Evolutionary conservation across 2,888 invertebrate species (phyloP), one percentile per base, ranked within the genome.

Genomic region (Malthinus flaveolus): DNA sequence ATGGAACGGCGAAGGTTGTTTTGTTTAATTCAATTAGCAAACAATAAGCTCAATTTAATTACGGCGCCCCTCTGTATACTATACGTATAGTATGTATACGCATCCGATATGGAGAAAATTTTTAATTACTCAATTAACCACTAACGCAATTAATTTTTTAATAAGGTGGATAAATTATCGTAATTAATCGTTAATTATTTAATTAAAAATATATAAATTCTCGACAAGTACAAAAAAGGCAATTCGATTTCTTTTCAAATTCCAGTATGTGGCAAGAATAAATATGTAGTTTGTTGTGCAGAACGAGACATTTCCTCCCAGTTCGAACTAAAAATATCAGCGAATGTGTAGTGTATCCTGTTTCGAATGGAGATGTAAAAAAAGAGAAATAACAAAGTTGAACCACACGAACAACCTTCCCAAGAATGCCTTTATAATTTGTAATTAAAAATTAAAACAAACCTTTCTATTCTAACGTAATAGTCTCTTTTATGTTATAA

Each of bases 361-460:
- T 52, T 42, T 33, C 31, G 39, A 49, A 32, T 49, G 37, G 39
- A 15, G 39, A 42, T 42, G 39, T 15, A 42, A 23, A 42, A 42
- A 35, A 35, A 36, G 49, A 49, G 31, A 36, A 37, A 49, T 49
- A 56, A 35, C 47, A 61, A 58, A 53, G 15, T 15, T n/a, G 13
- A 50, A 49, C 15, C 53, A n/a, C n/a, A n/a, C n/a, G 55, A 49
- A 54, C 58, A 61, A 49, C 61, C 61, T 61, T 61, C 61, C 37
- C n/a, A 50, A 54, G 61, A 61, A 61, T 61, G 57, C 54, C 49
- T 58, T 58, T 52, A 49, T 52, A 50, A 50, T 50, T 60, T 48
- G 45, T 46, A 51, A 15, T 42, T 15, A 42, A 42, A 42, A 42
- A 42, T 15, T 23, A 15, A 42, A 42, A 42, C 13, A 13, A 42